These are phyloP conservation scores for Eleutherodactylus coqui DNA, from an alignment of 2,797 vertebrate species.

Conservation along the genomic window DNA sequence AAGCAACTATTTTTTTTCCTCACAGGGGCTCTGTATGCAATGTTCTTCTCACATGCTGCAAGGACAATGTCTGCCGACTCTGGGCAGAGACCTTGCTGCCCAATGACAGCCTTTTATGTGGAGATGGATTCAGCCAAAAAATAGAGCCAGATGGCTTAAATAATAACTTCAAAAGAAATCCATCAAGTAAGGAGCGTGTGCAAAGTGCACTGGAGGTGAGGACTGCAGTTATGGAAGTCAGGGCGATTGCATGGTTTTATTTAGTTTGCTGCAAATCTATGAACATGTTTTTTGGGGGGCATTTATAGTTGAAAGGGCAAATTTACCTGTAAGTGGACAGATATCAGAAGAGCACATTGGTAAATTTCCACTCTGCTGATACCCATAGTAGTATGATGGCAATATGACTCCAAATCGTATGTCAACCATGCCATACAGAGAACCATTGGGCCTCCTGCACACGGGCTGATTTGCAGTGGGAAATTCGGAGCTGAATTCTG, in stretches of 20 bases:
- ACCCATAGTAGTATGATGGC: too few species aligned
- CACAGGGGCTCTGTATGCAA: slow-evolving; percentile 91
- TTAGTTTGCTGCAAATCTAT: neutral
- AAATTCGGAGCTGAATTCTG: too few species aligned
- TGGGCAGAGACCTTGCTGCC: slow-evolving; percentile 98
- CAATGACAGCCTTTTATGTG: slow-evolving; percentile 88
- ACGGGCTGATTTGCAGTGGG: too few species aligned
- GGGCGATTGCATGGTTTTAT: neutral
- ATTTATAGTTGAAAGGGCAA: neutral
- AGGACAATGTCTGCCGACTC: slow-evolving; percentile 96
- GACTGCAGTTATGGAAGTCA: neutral
- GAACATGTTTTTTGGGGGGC: neutral
- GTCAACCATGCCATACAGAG: too few species aligned
- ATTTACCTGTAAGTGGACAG: neutral
- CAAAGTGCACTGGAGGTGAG: slow-evolving; percentile 82
- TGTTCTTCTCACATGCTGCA: slow-evolving; percentile 95
- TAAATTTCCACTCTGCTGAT: too few species aligned
- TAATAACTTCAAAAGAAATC: slow-evolving; percentile 79
- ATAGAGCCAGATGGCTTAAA: slow-evolving; percentile 75
- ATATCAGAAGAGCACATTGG: too few species aligned
- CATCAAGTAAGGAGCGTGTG: slow-evolving; percentile 79
- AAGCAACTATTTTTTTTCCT: neutral
- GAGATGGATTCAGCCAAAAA: slow-evolving; percentile 77
- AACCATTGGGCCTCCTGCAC: too few species aligned
- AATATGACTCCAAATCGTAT: too few species aligned